phyloP scores from a whole-genome alignment of 2,888 invertebrate genomes.

The Plebejus melissa region DNA sequence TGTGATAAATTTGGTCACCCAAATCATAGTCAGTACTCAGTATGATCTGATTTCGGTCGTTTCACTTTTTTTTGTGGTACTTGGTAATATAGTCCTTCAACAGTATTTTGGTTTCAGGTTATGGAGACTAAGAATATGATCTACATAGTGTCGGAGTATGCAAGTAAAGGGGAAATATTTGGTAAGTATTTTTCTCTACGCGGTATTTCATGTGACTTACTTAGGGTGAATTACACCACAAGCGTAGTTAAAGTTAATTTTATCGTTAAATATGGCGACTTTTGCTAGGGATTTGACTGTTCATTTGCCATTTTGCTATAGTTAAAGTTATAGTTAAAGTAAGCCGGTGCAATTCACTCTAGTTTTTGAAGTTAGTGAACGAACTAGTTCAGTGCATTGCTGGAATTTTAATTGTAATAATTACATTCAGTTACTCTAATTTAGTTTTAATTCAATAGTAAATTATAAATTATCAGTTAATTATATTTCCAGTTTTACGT shows the following conservation, averaged over 20 bases:
- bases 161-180: conserved; percentile 98
- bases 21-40: too few relatives aligned
- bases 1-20: too few relatives aligned
- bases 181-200: conserved; percentile 80
- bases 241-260: too few relatives aligned
- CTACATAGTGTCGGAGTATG: conserved; percentile 98
- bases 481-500: background rate
- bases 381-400: background rate
- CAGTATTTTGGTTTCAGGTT: conserved; percentile 82
- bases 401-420: background rate
- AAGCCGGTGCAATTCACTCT: too few relatives aligned
- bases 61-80: too few relatives aligned
- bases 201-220: background rate
- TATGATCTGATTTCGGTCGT: too few relatives aligned
- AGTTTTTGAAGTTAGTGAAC: background rate
- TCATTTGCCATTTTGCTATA: too few relatives aligned
- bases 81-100: background rate
- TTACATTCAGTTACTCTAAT: background rate
- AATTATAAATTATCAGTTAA: background rate
- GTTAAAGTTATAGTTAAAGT: too few relatives aligned
- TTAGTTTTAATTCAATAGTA: conserved; percentile 1
- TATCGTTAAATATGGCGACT: too few relatives aligned
- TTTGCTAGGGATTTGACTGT: too few relatives aligned
- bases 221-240: too few relatives aligned
- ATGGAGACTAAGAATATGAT: conserved; percentile 99